Evolutionary conservation across 1,140 invertebrate species (phyloP).

Genomic region (Bombus superbus): DNA sequence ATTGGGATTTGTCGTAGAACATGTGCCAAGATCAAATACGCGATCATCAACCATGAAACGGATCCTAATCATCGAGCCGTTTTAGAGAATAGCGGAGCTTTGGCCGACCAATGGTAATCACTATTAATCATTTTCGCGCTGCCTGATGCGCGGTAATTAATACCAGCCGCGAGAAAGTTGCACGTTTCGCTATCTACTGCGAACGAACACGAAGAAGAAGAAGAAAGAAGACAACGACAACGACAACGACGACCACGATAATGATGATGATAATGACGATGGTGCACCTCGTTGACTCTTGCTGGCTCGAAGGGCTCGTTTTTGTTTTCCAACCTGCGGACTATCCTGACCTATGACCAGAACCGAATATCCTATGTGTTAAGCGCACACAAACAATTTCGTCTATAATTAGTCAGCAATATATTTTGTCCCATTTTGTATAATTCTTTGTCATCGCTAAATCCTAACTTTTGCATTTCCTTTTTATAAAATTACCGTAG

Average conservation of each 20-base stretch:
- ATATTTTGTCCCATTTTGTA: too few relatives aligned
- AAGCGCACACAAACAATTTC: too few relatives aligned
- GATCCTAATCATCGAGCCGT: neutral
- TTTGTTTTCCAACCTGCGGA: neutral
- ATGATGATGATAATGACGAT: slow-evolving; percentile 33
- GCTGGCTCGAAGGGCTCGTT: neutral
- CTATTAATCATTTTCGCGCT: slow-evolving; percentile 29
- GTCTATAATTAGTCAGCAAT: too few relatives aligned
- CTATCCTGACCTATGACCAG: too few relatives aligned
- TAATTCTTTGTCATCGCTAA: too few relatives aligned
- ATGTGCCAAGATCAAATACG: too few relatives aligned
- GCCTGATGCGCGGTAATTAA: slow-evolving; percentile 13
- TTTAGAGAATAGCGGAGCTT: neutral
- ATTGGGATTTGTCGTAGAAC: too few relatives aligned
- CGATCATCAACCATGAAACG: neutral
- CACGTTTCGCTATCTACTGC: slow-evolving; percentile 6
- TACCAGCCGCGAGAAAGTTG: slow-evolving; percentile 6
- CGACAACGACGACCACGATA: neutral
- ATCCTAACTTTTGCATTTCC: too few relatives aligned
- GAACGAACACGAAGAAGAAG: neutral
- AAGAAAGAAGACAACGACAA: too few relatives aligned
- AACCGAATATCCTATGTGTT: too few relatives aligned
- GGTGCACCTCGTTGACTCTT: neutral
- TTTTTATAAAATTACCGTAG: too few relatives aligned
- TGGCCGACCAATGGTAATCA: neutral